phyloP scores from a whole-genome alignment of 2,797 vertebrate genomes.

The Sebastes flavidus region DNA sequence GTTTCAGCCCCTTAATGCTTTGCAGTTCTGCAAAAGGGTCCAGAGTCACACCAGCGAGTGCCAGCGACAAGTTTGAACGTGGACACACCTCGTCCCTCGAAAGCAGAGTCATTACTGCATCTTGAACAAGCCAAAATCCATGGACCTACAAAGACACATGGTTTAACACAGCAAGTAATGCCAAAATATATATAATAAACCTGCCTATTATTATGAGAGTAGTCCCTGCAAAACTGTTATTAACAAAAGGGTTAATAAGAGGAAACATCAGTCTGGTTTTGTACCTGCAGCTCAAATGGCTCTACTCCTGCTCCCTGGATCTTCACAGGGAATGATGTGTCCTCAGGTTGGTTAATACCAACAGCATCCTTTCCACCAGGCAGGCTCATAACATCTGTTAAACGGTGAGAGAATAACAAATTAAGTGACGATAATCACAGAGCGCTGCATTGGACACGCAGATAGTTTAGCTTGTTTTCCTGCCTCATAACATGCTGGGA shows the following conservation, averaged over 20 bases:
- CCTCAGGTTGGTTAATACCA: slow-evolving; percentile 61
- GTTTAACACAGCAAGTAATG: neutral
- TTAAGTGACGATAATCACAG: slow-evolving; percentile 15
- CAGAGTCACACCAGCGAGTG: slow-evolving; percentile 72
- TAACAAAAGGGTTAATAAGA: neutral
- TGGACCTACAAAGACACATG: slow-evolving; percentile 71
- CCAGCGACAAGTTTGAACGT: slow-evolving; percentile 76
- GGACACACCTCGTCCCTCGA: slow-evolving; percentile 80
- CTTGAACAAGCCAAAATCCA: slow-evolving; percentile 85
- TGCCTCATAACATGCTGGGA: neutral
- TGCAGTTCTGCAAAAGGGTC: slow-evolving; percentile 78
- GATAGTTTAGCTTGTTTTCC: neutral
- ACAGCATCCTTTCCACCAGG: slow-evolving; percentile 36
- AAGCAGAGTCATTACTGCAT: slow-evolving; percentile 73
- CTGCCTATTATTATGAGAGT: neutral
- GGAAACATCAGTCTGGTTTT: neutral
- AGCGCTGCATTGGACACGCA: neutral
- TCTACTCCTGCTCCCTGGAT: slow-evolving; percentile 86
- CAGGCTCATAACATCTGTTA: slow-evolving; percentile 55
- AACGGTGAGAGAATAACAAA: neutral
- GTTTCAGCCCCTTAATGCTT: slow-evolving; percentile 80
- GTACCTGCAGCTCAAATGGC: slow-evolving; percentile 85
- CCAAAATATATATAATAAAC: neutral
- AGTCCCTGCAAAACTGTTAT: neutral
- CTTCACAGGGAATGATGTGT: slow-evolving; percentile 80